A percentile compares a stretch with the other conserved stretches of the same genome.
phyloP scores from a whole-genome alignment of 1,140 invertebrate species.

The Cepaea nemoralis region DNA sequence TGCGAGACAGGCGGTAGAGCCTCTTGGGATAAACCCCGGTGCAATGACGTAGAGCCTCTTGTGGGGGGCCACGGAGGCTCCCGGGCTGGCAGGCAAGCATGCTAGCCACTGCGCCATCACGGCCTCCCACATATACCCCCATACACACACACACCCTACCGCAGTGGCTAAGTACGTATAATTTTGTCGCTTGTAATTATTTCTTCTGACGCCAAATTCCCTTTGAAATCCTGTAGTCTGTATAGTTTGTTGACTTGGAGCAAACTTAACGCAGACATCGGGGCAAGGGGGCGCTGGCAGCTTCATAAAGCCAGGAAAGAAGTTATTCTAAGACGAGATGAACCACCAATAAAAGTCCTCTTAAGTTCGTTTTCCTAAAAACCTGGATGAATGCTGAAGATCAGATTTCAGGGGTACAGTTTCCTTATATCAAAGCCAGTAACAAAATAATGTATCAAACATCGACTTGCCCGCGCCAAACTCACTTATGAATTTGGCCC shows the following conservation, averaged over 20 bases:
- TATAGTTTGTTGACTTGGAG: background rate
- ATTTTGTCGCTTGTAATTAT: background rate
- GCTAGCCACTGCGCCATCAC: no score
- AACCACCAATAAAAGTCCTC: slow-evolving; percentile 8
- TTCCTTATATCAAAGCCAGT: slow-evolving; percentile 5
- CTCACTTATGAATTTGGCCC: background rate
- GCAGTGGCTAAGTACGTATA: background rate
- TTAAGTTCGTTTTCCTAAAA: background rate
- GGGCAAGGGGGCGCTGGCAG: background rate
- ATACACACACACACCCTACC: no score
- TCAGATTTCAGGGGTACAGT: background rate
- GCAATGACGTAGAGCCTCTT: no score
- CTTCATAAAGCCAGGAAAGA: background rate
- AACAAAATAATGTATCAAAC: slow-evolving; percentile 10
- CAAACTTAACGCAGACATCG: background rate
- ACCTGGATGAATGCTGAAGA: background rate
- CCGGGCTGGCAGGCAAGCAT: no score
- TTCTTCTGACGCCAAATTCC: background rate
- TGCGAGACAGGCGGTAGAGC: no score
- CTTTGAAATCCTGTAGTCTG: background rate
- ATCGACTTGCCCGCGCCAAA: background rate
- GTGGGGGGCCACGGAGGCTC: no score
- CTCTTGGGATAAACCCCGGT: no score
- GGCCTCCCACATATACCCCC: no score
- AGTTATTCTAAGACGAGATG: background rate